These are phyloP conservation scores for Atherinomorus stipes DNA, from an alignment of 2,113 vertebrate genomes.

Conservation along the genomic window DNA sequence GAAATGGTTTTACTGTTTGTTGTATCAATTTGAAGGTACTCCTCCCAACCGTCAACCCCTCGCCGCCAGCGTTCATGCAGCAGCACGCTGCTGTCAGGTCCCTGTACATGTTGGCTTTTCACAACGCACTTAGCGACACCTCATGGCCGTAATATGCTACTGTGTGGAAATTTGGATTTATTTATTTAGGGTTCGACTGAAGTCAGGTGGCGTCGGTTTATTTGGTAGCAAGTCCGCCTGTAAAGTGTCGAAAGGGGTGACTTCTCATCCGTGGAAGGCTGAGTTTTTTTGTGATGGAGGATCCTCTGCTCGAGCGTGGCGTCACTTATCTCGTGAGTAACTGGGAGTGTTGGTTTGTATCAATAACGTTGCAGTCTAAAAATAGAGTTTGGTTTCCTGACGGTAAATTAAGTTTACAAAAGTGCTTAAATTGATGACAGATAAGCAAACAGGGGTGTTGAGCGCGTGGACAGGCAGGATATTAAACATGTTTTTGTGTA, in stretches of 20 bases:
- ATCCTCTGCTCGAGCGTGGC: constrained; percentile 74
- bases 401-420: not conserved
- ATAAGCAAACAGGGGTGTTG: not conserved
- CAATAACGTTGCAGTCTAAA: not conserved
- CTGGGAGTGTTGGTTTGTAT: not conserved
- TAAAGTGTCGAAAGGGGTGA: not conserved
- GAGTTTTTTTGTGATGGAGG: constrained; percentile 76
- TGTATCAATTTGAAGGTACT: too few relatives aligned
- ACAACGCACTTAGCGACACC: not conserved
- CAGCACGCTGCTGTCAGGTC: not conserved
- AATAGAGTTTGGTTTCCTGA: not conserved
- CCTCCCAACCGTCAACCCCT: too few relatives aligned
- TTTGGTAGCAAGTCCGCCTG: not conserved
- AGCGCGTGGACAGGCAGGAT: not conserved
- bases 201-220: constrained; percentile 1
- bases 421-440: not conserved
- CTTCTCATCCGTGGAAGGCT: not conserved
- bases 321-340: constrained; percentile 86
- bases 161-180: not conserved
- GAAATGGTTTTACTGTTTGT: too few relatives aligned
- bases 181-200: not conserved
- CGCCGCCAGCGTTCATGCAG: too few relatives aligned
- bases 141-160: not conserved
- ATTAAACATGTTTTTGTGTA: not conserved
- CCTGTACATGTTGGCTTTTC: not conserved